These are phyloP conservation scores for Apamea epomidion DNA, from an alignment of 2,888 invertebrate genomes.

Conservation along the genomic window DNA sequence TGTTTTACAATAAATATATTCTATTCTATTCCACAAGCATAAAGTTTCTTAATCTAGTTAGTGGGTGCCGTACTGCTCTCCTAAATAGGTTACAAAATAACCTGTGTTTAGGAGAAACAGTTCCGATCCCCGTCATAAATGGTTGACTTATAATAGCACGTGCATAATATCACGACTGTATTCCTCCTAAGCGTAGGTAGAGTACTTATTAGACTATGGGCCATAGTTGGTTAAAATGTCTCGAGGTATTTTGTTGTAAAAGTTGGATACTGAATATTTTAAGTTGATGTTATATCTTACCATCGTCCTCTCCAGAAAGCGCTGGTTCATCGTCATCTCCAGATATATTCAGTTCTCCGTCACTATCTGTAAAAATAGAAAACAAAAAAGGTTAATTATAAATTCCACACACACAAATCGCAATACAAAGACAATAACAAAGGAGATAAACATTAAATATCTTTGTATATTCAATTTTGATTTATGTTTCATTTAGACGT, in stretches of 20 bases:
- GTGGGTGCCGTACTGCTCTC: too few relatives aligned
- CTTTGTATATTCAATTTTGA: too few relatives aligned
- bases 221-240: not conserved
- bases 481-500: too few relatives aligned
- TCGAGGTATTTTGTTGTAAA: not conserved
- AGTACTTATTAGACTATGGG: not conserved
- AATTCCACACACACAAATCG: not conserved
- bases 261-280: not conserved
- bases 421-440: not conserved
- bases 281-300: slow-evolving; percentile 65
- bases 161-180: not conserved
- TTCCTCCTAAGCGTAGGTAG: not conserved
- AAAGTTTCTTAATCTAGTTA: too few relatives aligned
- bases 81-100: too few relatives aligned
- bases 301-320: slow-evolving; percentile 86
- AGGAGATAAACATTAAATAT: not conserved
- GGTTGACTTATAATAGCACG: too few relatives aligned
- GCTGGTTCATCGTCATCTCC: slow-evolving; percentile 85
- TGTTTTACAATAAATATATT: too few relatives aligned
- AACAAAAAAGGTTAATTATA: not conserved
- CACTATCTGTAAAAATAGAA: slow-evolving; percentile 74
- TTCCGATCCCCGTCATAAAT: too few relatives aligned
- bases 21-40: too few relatives aligned
- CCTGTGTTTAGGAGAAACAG: too few relatives aligned
- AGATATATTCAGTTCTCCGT: slow-evolving; percentile 84